Percentiles rank a stretch among this genome's conserved stretches.
These are phyloP conservation scores for Spinibarbus caldwelli DNA, from an alignment of 2,797 vertebrate genomes.

Conservation along the genomic window DNA sequence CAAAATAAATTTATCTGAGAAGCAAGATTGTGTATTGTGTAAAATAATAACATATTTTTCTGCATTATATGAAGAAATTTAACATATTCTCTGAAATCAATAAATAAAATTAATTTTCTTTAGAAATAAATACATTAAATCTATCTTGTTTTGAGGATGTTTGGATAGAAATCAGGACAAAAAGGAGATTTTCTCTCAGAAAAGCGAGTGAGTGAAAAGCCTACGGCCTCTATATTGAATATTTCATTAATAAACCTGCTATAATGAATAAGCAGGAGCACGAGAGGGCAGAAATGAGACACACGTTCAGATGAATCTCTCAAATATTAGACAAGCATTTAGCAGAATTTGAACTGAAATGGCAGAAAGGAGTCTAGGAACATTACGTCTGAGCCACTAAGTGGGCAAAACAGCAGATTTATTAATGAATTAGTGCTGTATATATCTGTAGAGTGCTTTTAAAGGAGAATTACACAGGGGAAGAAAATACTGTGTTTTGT, in stretches of 20 bases:
- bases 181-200: neutral
- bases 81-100: neutral
- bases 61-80: neutral
- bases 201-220: neutral
- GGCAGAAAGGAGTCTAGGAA: neutral
- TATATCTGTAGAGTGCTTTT: conserved; percentile 17
- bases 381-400: neutral
- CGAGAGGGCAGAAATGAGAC: neutral
- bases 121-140: neutral
- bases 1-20: neutral
- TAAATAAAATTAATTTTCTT: neutral
- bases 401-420: neutral
- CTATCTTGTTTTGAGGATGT: neutral
- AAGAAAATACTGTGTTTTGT: neutral
- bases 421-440: neutral
- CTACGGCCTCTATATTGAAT: neutral
- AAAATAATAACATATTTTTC: neutral
- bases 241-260: neutral
- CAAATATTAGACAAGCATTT: neutral
- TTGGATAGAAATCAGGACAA: neutral
- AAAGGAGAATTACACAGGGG: neutral
- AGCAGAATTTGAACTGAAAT: conserved; percentile 5
- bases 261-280: neutral
- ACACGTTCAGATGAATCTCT: neutral
- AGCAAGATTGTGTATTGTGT: neutral